Evolutionary conservation across 2,888 invertebrate genomes (phyloP).

Genomic region (Epistrophella euchroma): DNA sequence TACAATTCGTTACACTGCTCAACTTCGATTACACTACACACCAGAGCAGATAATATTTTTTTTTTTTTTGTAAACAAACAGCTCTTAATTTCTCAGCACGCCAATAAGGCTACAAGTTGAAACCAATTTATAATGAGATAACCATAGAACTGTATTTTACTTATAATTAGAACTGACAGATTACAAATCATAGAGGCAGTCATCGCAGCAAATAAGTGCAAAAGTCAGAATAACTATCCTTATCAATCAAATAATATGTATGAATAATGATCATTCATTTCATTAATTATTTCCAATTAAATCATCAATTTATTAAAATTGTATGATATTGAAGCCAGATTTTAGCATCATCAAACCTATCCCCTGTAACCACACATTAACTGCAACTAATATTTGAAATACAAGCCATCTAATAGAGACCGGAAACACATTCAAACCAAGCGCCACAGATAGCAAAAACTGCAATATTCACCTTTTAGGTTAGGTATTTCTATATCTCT

Average conservation of each 20-base stretch:
- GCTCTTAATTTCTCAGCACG: background rate
- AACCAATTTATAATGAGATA: conserved; percentile 11
- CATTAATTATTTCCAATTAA: conserved; percentile 13
- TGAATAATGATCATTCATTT: background rate
- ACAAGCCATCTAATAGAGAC: background rate
- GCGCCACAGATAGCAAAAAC: background rate
- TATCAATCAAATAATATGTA: conserved; percentile 4
- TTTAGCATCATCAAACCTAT: too few relatives aligned
- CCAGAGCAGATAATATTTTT: background rate
- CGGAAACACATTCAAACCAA: background rate
- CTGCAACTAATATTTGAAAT: background rate
- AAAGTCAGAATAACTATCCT: conserved; percentile 2
- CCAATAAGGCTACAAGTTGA: background rate
- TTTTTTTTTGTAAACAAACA: background rate
- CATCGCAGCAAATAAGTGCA: conserved; percentile 11
- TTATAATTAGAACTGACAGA: conserved; percentile 21
- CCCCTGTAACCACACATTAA: too few relatives aligned
- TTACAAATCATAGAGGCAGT: background rate
- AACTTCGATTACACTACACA: background rate
- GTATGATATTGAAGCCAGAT: background rate
- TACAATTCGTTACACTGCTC: background rate
- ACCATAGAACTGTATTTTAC: background rate
- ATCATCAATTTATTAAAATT: conserved; percentile 6
- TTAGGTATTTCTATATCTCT: background rate
- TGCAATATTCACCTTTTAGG: background rate